phyloP scores from a whole-genome alignment of 64 coral and sea anemone species.

The Hydrozoanthus tunicans region DNA sequence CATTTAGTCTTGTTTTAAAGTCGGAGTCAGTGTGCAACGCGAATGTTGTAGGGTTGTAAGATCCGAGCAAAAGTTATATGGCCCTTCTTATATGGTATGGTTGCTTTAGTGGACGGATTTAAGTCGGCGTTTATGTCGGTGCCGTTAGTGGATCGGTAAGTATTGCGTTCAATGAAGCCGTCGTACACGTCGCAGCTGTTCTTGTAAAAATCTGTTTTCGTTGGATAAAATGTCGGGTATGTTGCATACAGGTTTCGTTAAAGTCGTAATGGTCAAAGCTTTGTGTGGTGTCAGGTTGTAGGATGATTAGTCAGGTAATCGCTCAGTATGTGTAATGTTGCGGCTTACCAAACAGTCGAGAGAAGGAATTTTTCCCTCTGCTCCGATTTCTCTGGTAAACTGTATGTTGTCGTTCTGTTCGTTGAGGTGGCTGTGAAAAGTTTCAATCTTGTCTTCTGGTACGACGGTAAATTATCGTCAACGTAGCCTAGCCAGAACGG shows the following conservation, averaged over 20 bases:
- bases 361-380: background rate
- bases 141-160: background rate
- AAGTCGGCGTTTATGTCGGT: background rate
- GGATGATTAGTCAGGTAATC: background rate
- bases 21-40: too few species aligned
- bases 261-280: slow-evolving; percentile 17
- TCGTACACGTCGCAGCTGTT: slow-evolving; percentile 8
- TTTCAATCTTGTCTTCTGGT: background rate
- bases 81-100: too few species aligned
- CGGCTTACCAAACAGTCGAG: background rate
- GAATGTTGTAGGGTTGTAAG: too few species aligned
- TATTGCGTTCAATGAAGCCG: background rate
- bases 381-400: background rate
- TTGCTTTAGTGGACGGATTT: background rate
- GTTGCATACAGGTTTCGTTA: background rate
- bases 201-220: background rate
- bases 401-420: too few species aligned
- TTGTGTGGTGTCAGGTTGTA: slow-evolving; percentile 37
- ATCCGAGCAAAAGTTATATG: background rate
- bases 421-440: background rate
- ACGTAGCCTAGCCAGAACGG: slow-evolving; percentile 24
- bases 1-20: too few species aligned
- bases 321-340: background rate
- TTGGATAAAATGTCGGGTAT: background rate
- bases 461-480: background rate